Evolutionary conservation across 2,888 invertebrate genomes (phyloP), one percentile per base, ranked within the genome.

Genomic region (Campoletis raptor): DNA sequence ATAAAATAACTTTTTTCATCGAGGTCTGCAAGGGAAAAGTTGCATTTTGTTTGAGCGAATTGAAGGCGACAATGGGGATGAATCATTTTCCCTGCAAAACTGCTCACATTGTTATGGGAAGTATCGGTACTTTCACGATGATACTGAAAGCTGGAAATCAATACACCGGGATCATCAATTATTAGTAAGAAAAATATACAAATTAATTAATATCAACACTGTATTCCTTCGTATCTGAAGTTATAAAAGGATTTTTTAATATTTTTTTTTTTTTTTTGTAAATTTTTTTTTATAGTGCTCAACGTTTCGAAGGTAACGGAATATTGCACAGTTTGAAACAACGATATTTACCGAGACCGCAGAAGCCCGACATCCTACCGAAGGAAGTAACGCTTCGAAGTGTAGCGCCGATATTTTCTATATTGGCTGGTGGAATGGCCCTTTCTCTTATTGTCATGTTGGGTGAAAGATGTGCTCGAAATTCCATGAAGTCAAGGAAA

Each of bases 1-100:
- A 9, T 9, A 40, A 24, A 67, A 82, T 42, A 15, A 8, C 12
- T 0, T 57, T 61, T 74, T 69, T 74, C 64, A 7, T 72, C n/a
- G 40, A 93, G 92, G 88, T 92, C 6, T 93, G 93, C 81, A n/a
- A 70, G 7, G 87, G 88, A 21, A 90, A 86, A 30, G 89, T 92
- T 4, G 93, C 90, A 2, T 92, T 93, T 78, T 91, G 89, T 54
- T 40, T 89, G 30, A 90, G 89, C n/a, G 90, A 91, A 24, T 89
- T 85, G 0, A 81, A 90, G 36, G 88, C 87, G 7, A 83, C 88
- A 5, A 86, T 90, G 0, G 48, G 89, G 2, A 88, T 74, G 10
- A 21, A 40, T 30, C 15, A 83, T 37, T 45, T 91, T n/a, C 89
- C 90, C 0, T 93, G 93, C 73, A 86, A 90, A 10, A 42, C 91